A percentile compares a stretch with the other conserved stretches of the same genome.
These are phyloP conservation scores for Sisyra nigra DNA, from an alignment of 2,888 invertebrate genomes.

Conservation along the genomic window DNA sequence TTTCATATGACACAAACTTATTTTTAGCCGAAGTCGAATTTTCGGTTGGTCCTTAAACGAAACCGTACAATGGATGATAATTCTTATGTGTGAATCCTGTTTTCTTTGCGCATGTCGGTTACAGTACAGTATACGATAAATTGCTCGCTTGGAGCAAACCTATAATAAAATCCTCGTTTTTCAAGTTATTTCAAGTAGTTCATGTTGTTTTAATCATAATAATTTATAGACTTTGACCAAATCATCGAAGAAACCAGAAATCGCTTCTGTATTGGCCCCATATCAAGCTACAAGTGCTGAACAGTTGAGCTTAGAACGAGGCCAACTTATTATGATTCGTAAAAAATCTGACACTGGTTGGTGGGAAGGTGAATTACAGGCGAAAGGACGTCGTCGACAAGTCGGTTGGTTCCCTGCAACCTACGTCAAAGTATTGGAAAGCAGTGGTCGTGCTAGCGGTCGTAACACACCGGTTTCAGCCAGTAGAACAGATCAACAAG, in stretches of 20 bases:
- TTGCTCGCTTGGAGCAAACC: too few species aligned
- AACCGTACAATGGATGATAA: too few species aligned
- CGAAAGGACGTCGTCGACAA: constrained; percentile 74
- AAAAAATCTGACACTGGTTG: constrained; percentile 95
- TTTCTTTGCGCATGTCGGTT: too few species aligned
- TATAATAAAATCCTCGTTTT: too few species aligned
- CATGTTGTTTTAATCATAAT: not conserved
- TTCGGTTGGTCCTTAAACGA: too few species aligned
- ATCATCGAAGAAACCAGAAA: constrained; percentile 63
- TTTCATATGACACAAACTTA: too few species aligned
- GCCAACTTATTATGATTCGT: constrained; percentile 87
- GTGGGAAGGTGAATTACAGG: constrained; percentile 99
- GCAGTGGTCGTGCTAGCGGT: constrained; percentile 51
- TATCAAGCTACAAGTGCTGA: constrained; percentile 86
- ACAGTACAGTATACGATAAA: too few species aligned
- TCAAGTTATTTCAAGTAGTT: too few species aligned
- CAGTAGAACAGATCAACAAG: constrained; percentile 42
- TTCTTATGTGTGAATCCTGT: too few species aligned
- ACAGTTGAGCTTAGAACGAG: constrained; percentile 77
- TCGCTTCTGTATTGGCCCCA: constrained; percentile 86
- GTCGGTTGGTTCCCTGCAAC: constrained; percentile 99
- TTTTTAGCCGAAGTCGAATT: too few species aligned
- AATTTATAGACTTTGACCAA: constrained; percentile 33
- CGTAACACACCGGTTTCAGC: constrained; percentile 58
- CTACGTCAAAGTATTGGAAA: constrained; percentile 73